Conservation (phyloP, 2,888 invertebrate genomes). For the Ennomos quercinarius region DNA sequence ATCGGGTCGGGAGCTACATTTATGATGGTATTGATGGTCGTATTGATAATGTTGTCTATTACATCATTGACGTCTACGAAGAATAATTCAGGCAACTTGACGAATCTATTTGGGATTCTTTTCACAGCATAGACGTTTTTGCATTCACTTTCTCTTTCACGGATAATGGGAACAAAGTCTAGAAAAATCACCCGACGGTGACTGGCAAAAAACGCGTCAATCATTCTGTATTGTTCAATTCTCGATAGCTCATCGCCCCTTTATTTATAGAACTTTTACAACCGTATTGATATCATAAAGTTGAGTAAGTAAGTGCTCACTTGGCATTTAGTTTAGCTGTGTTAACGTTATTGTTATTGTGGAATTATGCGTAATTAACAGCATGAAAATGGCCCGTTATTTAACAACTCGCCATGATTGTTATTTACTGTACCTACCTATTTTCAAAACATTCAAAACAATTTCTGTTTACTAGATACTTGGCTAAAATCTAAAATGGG, state of each 20-base stretch:
- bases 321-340: slow-evolving; percentile 38
- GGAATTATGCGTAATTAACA: slow-evolving; percentile 10
- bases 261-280: slow-evolving; percentile 14
- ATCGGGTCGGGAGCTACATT: slow-evolving; percentile 38
- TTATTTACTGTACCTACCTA: neutral
- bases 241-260: slow-evolving; percentile 32
- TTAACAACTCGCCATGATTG: slow-evolving; percentile 2
- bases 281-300: slow-evolving; percentile 24
- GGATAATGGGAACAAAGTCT: slow-evolving; percentile 53
- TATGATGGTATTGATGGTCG: slow-evolving; percentile 20
- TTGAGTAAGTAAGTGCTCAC: slow-evolving; percentile 41
- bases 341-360: slow-evolving; percentile 19
- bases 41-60: slow-evolving; percentile 35
- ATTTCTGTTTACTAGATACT: neutral
- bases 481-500: neutral
- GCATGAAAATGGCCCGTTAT: slow-evolving; percentile 8
- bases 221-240: slow-evolving; percentile 54
- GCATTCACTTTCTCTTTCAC: slow-evolving; percentile 61
- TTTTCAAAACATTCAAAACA: slow-evolving; percentile 3
- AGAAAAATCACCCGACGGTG: slow-evolving; percentile 54
- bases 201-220: slow-evolving; percentile 58
- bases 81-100: slow-evolving; percentile 8
- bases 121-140: slow-evolving; percentile 36
- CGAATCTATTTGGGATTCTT: slow-evolving; percentile 22
- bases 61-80: slow-evolving; percentile 4